phyloP scores from a whole-genome alignment of 2,797 vertebrate genomes.

The Lerista edwardsae region DNA sequence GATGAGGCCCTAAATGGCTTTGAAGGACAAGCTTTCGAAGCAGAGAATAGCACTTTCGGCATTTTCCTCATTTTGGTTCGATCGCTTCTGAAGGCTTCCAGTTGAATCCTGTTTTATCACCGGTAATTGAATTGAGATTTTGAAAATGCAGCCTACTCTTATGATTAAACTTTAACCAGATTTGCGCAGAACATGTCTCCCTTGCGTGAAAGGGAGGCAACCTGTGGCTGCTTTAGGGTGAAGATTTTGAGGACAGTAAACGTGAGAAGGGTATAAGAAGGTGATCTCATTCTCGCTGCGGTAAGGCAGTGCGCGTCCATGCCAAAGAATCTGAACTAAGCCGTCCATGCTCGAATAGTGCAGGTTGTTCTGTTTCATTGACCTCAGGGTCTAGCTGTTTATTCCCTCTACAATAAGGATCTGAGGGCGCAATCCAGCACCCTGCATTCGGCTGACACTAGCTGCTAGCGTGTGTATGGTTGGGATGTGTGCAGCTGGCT shows the following conservation, averaged over 20 bases:
- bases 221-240: not conserved
- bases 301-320: not conserved
- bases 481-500: no score
- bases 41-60: slow-evolving; percentile 52
- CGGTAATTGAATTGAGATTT: slow-evolving; percentile 68
- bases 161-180: slow-evolving; percentile 63
- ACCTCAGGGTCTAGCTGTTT: no score
- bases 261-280: not conserved
- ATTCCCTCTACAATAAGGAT: no score
- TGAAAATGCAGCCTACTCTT: slow-evolving; percentile 58
- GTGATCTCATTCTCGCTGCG: not conserved
- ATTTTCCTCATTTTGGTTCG: slow-evolving; percentile 58
- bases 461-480: no score
- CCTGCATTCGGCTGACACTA: no score
- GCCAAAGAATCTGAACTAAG: not conserved
- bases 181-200: slow-evolving; percentile 22
- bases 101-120: slow-evolving; percentile 64
- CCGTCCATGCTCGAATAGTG: no score
- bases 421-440: no score
- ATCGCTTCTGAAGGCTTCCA: slow-evolving; percentile 65
- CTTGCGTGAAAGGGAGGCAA: not conserved
- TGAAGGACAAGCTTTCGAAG: slow-evolving; percentile 59
- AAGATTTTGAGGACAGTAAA: not conserved
- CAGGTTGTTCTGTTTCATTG: no score
- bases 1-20: slow-evolving; percentile 39